phyloP scores from a whole-genome alignment of 92 coral and sea anemone species.

The Phenganax subtilis region DNA sequence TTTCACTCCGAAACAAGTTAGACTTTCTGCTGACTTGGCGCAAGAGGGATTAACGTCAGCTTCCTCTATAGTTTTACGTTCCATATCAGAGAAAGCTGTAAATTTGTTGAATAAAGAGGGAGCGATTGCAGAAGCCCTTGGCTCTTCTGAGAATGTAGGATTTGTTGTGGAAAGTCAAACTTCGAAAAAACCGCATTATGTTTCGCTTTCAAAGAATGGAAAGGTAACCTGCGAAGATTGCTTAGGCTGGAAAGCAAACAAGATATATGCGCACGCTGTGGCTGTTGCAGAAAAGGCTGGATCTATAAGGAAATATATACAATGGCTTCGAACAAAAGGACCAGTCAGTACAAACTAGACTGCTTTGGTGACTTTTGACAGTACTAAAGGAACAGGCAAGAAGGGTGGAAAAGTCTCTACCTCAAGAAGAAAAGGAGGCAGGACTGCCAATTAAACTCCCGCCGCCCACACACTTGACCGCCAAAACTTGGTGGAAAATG shows the following conservation, averaged over 20 bases:
- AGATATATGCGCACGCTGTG: conserved; percentile 17
- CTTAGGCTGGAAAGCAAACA: conserved; percentile 12
- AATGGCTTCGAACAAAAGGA: too few relatives aligned
- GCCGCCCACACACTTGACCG: too few relatives aligned
- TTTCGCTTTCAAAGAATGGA: background rate
- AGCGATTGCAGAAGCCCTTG: background rate
- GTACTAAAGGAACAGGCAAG: conserved; percentile 9
- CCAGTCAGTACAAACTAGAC: too few relatives aligned
- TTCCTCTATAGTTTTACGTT: background rate
- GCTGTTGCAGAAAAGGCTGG: conserved; percentile 29
- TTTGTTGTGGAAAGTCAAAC: conserved; percentile 29
- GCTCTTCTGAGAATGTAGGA: background rate
- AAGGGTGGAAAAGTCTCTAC: too few relatives aligned
- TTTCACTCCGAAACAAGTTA: background rate
- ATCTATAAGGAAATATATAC: too few relatives aligned
- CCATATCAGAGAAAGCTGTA: background rate
- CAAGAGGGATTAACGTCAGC: background rate
- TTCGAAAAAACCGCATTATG: conserved; percentile 9
- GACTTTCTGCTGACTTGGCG: background rate
- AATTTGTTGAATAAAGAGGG: conserved; percentile 6
- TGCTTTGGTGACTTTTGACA: conserved; percentile 15
- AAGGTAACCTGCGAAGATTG: conserved; percentile 22
- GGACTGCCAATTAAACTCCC: too few relatives aligned
- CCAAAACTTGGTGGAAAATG: too few relatives aligned
- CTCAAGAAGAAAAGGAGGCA: too few relatives aligned